Percentiles rank a stretch among this genome's conserved stretches.
These are phyloP conservation scores for Anarhynchus alexandrinus DNA, from an alignment of 2,113 vertebrate genomes.

Conservation along the genomic window DNA sequence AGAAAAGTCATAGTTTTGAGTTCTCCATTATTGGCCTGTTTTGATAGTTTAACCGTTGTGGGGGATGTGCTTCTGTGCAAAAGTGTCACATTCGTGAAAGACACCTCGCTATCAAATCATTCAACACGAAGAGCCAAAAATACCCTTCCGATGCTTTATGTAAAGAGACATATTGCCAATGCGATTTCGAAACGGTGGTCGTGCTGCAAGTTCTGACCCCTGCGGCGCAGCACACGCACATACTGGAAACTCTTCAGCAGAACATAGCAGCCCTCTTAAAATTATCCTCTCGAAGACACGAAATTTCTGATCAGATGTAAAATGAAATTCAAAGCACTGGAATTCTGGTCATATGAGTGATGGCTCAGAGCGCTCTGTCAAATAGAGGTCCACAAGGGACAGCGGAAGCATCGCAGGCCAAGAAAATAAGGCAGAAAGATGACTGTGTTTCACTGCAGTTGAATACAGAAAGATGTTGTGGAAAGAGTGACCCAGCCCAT, in stretches of 20 bases:
- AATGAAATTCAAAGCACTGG: not conserved
- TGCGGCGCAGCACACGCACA: not conserved
- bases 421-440: not conserved
- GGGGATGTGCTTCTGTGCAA: conserved; percentile 6
- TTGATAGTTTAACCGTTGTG: conserved; percentile 17
- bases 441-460: not conserved
- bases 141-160: not conserved
- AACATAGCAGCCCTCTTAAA: not conserved
- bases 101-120: not conserved
- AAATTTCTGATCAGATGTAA: not conserved
- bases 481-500: not conserved
- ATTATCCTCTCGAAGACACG: not conserved
- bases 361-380: not conserved
- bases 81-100: conserved; percentile 13
- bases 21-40: conserved; percentile 24
- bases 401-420: not conserved
- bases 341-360: not conserved
- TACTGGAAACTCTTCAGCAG: not conserved
- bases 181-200: not conserved
- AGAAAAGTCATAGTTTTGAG: conserved; percentile 20
- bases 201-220: not conserved
- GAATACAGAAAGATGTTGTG: not conserved
- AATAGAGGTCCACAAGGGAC: not conserved
- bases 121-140: not conserved
- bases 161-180: not conserved